Conservation (phyloP, 1,140 invertebrate species). For the Rhopalosiphum maidis region DNA sequence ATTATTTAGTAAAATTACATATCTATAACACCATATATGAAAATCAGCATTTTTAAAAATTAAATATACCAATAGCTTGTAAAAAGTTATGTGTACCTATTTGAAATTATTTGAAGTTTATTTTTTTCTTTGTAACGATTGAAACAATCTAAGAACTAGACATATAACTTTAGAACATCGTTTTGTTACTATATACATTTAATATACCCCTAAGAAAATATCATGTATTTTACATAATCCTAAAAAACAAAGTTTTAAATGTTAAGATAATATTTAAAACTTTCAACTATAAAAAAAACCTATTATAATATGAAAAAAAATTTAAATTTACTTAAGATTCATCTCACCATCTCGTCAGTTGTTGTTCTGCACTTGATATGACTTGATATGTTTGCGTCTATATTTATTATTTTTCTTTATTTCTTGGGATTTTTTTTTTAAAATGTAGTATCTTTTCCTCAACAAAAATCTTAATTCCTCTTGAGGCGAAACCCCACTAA, state of each 20-base stretch:
- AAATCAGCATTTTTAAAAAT: too few relatives aligned
- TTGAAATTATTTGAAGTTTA: background rate
- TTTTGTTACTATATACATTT: background rate
- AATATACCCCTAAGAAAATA: background rate
- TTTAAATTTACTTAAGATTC: background rate
- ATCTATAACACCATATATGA: too few relatives aligned
- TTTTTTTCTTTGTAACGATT: background rate
- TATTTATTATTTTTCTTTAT: background rate
- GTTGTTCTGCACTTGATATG: background rate
- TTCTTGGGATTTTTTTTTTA: background rate
- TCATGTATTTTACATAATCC: background rate
- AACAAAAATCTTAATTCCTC: background rate
- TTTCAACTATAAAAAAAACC: background rate
- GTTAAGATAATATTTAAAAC: background rate
- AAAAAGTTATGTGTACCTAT: background rate
- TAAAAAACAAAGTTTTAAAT: conserved; percentile 6
- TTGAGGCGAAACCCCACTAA: background rate
- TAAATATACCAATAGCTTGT: background rate
- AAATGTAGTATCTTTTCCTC: background rate
- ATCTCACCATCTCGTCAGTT: background rate
- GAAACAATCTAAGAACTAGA: background rate
- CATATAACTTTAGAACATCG: background rate
- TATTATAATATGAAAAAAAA: background rate
- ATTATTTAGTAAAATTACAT: too few relatives aligned
- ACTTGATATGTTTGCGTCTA: background rate